These are phyloP conservation scores for Corythaeola cristata DNA, from an alignment of 2,113 vertebrate genomes.

Conservation along the genomic window DNA sequence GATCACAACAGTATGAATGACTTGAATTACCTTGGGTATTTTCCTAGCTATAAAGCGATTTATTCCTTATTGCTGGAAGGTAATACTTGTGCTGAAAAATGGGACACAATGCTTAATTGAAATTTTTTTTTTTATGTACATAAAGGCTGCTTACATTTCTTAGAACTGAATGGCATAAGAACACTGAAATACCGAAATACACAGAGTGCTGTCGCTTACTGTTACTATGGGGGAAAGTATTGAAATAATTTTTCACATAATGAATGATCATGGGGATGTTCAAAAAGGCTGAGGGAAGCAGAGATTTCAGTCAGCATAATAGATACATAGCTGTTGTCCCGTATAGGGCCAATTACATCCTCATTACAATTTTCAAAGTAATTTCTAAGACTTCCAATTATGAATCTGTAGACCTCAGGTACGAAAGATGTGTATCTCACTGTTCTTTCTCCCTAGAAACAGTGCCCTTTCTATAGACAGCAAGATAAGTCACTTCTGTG, in stretches of 20 bases:
- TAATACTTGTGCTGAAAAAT: constrained; percentile 69
- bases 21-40: constrained; percentile 68
- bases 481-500: background rate
- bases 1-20: constrained; percentile 59
- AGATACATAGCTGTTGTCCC: background rate
- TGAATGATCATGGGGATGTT: constrained; percentile 5
- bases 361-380: constrained; percentile 1
- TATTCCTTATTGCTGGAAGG: constrained; percentile 63
- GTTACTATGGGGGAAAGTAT: constrained; percentile 31
- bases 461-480: background rate
- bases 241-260: constrained; percentile 47
- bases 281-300: background rate
- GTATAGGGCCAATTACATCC: background rate
- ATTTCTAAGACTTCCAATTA: constrained; percentile 5
- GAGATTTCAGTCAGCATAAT: constrained; percentile 20
- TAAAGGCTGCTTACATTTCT: constrained; percentile 62
- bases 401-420: background rate
- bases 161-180: constrained; percentile 28
- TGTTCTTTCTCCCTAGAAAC: background rate
- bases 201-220: constrained; percentile 33
- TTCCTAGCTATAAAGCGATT: constrained; percentile 45
- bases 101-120: constrained; percentile 64
- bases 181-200: background rate
- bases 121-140: constrained; percentile 22
- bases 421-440: background rate